Base-by-base conservation (phyloP, 2,113 vertebrate species). In the Onychorhynchus coronatus region DNA sequence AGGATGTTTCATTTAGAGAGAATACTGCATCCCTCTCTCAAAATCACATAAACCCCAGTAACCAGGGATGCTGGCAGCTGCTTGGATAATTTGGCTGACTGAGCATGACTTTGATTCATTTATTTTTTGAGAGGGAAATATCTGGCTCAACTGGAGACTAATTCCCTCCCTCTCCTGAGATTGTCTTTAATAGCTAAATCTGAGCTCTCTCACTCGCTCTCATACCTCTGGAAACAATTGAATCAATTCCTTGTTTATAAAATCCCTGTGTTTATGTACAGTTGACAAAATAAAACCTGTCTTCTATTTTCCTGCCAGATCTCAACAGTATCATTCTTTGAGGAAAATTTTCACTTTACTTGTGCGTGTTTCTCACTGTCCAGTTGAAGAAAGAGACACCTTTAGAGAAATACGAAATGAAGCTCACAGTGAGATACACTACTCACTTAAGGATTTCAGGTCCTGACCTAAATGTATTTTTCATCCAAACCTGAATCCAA, bases 61-160 rank as follows among this genome's bases (percentile, higher is more conserved):
- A 91, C 41, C 68, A 74, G 79, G 73, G 85, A 63, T 91, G 81
- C 56, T 96, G 88, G 95, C 96, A 96, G 93, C 95, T 95, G 96
- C 76, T 95, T 85, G 91, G 93, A 85, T 96, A 91, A 97, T 97
- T 96, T 97, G 96, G 92, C 93, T 94, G 94, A 96, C 91, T 94
- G 95, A 95, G 80, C 68, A 91, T 92, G 91, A 92, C 91, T 97
- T 96, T 94, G 94, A 97, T 97, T 96, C 93, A 96, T 97, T 95
- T 92, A 88, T 91, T 97, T 96, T 94, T 95, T 96, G 87, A 93
- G 77, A 91, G 79, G 80, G 73, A 96, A 97, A 96, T 95, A 89
- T 95, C 92, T 97, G 95, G 82, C 93, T 95, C 95, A 77, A 96
- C 91, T 96, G 88, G 95, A 96, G 91, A 85, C 90, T 96, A 97